These are phyloP conservation scores for Zaprionus davidi DNA, from an alignment of 1,140 invertebrate species.

Conservation along the genomic window DNA sequence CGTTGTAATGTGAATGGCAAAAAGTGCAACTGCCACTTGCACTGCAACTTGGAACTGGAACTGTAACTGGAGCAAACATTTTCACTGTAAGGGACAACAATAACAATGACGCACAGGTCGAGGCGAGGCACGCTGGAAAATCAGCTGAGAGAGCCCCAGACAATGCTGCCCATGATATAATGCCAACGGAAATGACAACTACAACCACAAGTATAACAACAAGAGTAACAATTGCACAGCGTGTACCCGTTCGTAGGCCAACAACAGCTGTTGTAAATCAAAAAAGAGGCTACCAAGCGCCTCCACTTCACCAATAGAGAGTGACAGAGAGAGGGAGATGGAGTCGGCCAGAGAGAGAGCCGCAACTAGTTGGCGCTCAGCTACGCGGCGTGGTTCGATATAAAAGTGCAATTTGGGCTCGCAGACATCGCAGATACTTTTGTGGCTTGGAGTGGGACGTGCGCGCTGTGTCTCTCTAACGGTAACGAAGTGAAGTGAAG, in stretches of 20 bases:
- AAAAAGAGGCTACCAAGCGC: conserved; percentile 57
- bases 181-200: conserved; percentile 68
- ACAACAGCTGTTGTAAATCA: conserved; percentile 80
- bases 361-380: conserved; percentile 33
- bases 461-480: conserved; percentile 32
- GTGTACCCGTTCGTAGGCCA: conserved; percentile 24
- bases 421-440: conserved; percentile 70
- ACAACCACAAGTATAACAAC: conserved; percentile 15
- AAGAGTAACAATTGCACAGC: conserved; percentile 34
- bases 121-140: conserved; percentile 45
- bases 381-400: conserved; percentile 52
- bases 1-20: conserved; percentile 36
- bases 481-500: conserved; percentile 34
- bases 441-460: conserved; percentile 68
- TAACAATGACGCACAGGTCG: conserved; percentile 68
- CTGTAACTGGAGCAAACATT: conserved; percentile 46
- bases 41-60: conserved; percentile 5
- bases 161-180: conserved; percentile 52
- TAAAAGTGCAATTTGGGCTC: conserved; percentile 79
- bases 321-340: conserved; percentile 3
- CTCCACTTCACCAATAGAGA: conserved; percentile 27
- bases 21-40: conserved; percentile 15
- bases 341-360: background rate
- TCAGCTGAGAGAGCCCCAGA: conserved; percentile 39
- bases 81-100: conserved; percentile 24